A percentile compares a stretch with the other conserved stretches of the same genome.
These are phyloP conservation scores for Sisor rabdophorus DNA, from an alignment of 2,113 vertebrate genomes.

Conservation along the genomic window DNA sequence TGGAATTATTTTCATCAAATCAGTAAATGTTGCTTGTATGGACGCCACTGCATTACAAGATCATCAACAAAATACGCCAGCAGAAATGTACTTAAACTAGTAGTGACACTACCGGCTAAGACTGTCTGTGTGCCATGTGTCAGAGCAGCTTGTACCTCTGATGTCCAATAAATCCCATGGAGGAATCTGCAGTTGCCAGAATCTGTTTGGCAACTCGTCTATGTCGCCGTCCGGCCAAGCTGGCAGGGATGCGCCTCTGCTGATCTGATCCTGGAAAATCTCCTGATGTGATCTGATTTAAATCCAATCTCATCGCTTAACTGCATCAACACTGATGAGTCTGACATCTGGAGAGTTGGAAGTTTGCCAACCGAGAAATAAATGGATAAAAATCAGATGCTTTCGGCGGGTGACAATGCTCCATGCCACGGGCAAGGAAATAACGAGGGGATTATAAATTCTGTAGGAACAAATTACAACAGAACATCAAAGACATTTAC, in stretches of 20 bases:
- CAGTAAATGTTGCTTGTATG: no score
- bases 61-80: no score
- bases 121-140: not conserved
- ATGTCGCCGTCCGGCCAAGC: not conserved
- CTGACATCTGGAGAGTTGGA: not conserved
- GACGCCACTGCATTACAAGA: no score
- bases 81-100: no score
- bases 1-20: no score
- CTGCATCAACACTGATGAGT: constrained; percentile 15
- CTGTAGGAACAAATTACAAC: not conserved
- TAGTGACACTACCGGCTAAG: no score
- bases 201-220: constrained; percentile 1
- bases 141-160: constrained; percentile 2
- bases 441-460: not conserved
- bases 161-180: constrained; percentile 17
- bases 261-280: not conserved
- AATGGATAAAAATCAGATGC: not conserved
- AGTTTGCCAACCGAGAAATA: not conserved
- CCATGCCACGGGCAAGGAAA: not conserved
- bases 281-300: constrained; percentile 2
- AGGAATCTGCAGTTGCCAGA: constrained; percentile 1
- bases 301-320: constrained; percentile 12
- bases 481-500: not conserved
- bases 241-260: not conserved
- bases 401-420: no score